Conservation (phyloP, 2,888 invertebrate genomes). For the Stenodera caucasica region DNA sequence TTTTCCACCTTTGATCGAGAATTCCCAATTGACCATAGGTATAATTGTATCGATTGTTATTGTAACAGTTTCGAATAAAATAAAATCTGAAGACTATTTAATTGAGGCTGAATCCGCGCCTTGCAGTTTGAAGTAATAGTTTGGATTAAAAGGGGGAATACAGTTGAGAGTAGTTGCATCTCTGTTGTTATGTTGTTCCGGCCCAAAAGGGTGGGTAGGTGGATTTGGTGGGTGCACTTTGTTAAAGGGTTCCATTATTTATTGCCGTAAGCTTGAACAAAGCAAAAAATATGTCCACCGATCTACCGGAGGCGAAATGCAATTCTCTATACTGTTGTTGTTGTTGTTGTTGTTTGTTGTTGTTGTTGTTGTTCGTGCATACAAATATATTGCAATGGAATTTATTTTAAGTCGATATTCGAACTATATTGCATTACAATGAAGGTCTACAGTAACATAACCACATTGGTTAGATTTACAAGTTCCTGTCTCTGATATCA, state of each 20-base stretch:
- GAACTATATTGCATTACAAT: slow-evolving; percentile 34
- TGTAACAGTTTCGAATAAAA: too few relatives aligned
- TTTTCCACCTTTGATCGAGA: too few relatives aligned
- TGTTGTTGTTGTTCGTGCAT: slow-evolving; percentile 27
- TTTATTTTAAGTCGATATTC: slow-evolving; percentile 46
- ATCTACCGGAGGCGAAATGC: slow-evolving; percentile 52
- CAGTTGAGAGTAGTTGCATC: neutral
- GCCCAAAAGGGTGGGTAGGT: neutral
- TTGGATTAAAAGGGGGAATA: neutral
- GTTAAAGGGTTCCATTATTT: slow-evolving; percentile 56
- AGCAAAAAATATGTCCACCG: slow-evolving; percentile 54
- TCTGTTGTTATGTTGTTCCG: neutral
- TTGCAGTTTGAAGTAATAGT: neutral
- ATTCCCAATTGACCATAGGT: too few relatives aligned
- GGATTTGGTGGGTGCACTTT: slow-evolving; percentile 47
- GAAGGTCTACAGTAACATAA: neutral
- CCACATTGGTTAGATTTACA: neutral
- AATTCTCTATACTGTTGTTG: slow-evolving; percentile 37
- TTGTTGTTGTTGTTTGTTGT: slow-evolving; percentile 28
- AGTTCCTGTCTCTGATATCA: neutral
- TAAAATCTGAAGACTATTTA: too few relatives aligned
- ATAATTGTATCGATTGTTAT: too few relatives aligned
- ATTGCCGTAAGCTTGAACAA: slow-evolving; percentile 50
- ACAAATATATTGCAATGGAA: slow-evolving; percentile 48
- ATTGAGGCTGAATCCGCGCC: too few relatives aligned